Conservation (phyloP, 2,888 invertebrate species). For the Caenorhabditis panamensis region DNA sequence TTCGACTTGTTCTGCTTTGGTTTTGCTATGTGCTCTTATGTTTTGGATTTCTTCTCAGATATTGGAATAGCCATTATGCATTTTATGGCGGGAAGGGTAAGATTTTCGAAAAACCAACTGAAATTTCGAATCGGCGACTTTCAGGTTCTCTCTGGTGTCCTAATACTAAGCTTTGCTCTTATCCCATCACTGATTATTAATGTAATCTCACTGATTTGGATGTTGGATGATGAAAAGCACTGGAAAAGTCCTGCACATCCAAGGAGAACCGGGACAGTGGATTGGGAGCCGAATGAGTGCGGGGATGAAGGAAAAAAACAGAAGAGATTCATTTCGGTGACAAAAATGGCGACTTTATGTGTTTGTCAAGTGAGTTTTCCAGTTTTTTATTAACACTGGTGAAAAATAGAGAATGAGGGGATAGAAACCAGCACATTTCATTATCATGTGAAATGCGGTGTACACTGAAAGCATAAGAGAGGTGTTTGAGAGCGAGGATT, state of each 20-base stretch:
- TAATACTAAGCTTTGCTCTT: constrained; percentile 59
- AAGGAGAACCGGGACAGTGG: constrained; percentile 31
- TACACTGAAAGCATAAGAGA: too few relatives aligned
- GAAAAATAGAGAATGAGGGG: background rate
- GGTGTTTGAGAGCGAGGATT: too few relatives aligned
- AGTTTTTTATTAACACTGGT: too few relatives aligned
- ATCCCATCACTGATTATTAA: constrained; percentile 71
- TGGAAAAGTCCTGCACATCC: constrained; percentile 36
- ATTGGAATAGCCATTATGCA: constrained; percentile 64
- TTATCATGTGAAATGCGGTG: constrained; percentile 10
- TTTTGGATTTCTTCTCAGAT: constrained; percentile 70
- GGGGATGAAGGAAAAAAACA: background rate
- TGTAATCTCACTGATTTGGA: constrained; percentile 68
- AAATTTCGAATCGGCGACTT: constrained; percentile 2
- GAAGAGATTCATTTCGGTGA: constrained; percentile 33
- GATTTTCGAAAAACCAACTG: constrained; percentile 2
- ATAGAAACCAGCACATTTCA: background rate
- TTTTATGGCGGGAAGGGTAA: constrained; percentile 63
- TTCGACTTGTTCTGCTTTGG: constrained; percentile 74
- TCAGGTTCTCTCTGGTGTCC: constrained; percentile 52
- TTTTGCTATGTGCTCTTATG: constrained; percentile 71
- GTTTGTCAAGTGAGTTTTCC: constrained; percentile 56
- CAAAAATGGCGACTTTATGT: constrained; percentile 42
- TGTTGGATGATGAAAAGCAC: constrained; percentile 61
- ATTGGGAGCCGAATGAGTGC: constrained; percentile 3